These are phyloP conservation scores for Strongylocentrotus purpuratus DNA, from an alignment of 35 echinoderm and acorn worm genomes.

Conservation along the genomic window DNA sequence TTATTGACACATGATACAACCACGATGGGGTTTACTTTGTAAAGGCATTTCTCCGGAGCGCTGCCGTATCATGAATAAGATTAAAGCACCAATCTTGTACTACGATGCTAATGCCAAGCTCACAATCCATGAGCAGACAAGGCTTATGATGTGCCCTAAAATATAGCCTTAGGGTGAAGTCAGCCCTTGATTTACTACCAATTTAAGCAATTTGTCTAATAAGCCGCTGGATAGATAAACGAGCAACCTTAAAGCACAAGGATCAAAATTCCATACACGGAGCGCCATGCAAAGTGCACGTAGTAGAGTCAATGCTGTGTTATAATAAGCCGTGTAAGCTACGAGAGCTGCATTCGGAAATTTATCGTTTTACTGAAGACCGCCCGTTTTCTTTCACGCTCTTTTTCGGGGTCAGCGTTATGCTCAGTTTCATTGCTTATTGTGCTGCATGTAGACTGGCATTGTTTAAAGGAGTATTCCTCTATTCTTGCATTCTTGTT, in stretches of 20 bases:
- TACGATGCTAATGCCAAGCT: not conserved
- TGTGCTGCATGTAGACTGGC: not conserved
- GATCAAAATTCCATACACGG: not conserved
- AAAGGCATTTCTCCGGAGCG: not conserved
- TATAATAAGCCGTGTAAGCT: not conserved
- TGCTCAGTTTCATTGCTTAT: not conserved
- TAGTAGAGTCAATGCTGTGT: not conserved
- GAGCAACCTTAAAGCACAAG: not conserved
- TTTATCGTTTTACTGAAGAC: not conserved
- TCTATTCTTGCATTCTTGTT: too few species aligned
- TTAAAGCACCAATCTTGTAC: not conserved
- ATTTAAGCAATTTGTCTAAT: constrained; percentile 19
- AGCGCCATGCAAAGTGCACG: not conserved
- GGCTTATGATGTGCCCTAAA: not conserved
- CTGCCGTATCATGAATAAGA: not conserved
- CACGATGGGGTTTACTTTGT: not conserved
- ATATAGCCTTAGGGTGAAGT: not conserved
- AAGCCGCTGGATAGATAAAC: constrained; percentile 16
- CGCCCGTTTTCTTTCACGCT: not conserved
- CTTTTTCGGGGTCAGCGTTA: not conserved
- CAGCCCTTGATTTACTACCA: not conserved
- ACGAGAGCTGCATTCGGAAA: not conserved
- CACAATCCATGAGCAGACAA: not conserved
- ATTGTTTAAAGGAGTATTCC: too few species aligned
- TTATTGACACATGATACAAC: not conserved